A percentile compares a stretch with the other conserved stretches of the same genome.
Conservation (phyloP, 2,113 vertebrate species). For the Galeopterus variegatus region DNA sequence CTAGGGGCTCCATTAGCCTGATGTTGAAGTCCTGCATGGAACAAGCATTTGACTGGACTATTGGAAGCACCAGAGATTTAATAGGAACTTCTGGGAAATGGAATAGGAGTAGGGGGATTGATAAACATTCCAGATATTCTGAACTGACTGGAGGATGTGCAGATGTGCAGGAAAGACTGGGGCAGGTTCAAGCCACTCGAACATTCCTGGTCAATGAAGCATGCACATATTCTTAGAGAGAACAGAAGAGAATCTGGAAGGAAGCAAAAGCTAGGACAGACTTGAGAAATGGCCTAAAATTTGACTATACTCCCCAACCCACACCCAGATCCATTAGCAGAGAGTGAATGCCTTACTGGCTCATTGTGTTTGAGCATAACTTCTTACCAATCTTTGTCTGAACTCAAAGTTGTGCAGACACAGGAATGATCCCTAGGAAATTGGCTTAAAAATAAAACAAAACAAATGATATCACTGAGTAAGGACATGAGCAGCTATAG, state of each 20-base stretch:
- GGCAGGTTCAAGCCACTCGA: neutral
- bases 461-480: neutral
- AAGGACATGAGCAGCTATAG: neutral
- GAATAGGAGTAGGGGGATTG: neutral
- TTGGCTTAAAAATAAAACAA: neutral
- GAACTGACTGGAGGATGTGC: neutral
- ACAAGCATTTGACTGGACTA: neutral
- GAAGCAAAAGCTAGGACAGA: neutral
- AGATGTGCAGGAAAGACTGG: neutral
- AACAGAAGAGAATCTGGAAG: neutral
- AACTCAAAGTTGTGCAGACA: neutral
- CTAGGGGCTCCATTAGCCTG: neutral
- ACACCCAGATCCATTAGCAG: neutral
- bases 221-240: neutral
- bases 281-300: conserved; percentile 27
- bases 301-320: neutral
- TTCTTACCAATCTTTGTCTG: neutral
- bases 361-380: neutral
- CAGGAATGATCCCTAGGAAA: neutral
- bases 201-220: neutral
- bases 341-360: neutral
- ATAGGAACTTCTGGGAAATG: neutral
- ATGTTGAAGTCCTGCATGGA: neutral
- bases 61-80: neutral
- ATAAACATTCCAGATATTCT: neutral